phyloP scores from a whole-genome alignment of 1,140 invertebrate species.

The Aphidius ervi region DNA sequence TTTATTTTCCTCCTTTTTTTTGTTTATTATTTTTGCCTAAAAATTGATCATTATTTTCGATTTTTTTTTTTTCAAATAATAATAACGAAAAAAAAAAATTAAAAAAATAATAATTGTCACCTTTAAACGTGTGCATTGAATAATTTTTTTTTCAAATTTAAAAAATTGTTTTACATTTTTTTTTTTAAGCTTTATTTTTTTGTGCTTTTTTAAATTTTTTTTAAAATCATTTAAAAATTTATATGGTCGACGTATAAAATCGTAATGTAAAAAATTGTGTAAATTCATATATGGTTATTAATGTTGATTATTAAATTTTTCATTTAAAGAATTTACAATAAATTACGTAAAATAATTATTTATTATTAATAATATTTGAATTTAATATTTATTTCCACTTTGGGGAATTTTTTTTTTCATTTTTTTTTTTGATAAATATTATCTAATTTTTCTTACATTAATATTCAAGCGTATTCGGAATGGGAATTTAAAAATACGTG shows the following conservation, averaged over 20 bases:
- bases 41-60: too few species aligned
- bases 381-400: neutral
- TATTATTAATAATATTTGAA: constrained; percentile 3
- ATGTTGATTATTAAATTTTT: constrained; percentile 28
- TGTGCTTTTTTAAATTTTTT: constrained; percentile 1
- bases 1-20: too few species aligned
- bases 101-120: too few species aligned
- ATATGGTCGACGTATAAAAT: constrained; percentile 34
- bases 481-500: constrained; percentile 21
- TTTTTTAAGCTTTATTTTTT: constrained; percentile 12
- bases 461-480: constrained; percentile 25
- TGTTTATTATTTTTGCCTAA: too few species aligned
- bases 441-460: constrained; percentile 12
- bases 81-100: too few species aligned
- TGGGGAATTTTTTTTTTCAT: neutral
- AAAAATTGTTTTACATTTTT: neutral
- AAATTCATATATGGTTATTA: constrained; percentile 35
- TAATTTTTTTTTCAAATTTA: too few species aligned
- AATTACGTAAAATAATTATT: constrained; percentile 9
- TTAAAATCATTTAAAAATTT: constrained; percentile 1
- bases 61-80: too few species aligned
- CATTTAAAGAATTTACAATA: neutral
- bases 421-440: constrained; percentile 15
- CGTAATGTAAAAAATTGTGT: constrained; percentile 40
- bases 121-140: too few species aligned